Evolutionary conservation across 2,113 vertebrate species (phyloP).

Genomic region (Aegithalos caudatus): DNA sequence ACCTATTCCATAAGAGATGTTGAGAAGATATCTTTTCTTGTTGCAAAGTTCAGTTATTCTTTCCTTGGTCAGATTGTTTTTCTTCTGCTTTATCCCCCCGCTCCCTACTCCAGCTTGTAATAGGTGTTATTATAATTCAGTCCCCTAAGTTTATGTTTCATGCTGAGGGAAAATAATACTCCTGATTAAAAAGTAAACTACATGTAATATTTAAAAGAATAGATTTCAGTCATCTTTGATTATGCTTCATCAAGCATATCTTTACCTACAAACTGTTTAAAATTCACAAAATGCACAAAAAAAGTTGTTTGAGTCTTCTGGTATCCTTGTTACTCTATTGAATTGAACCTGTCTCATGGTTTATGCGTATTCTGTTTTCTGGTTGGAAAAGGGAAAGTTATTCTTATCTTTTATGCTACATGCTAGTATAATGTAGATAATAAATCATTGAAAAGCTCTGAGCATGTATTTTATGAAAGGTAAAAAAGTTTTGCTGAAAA

Average conservation of each 20-base stretch:
- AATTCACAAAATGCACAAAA: background rate
- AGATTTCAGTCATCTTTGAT: constrained; percentile 6
- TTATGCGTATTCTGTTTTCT: background rate
- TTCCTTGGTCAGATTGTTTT: background rate
- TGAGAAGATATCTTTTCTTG: background rate
- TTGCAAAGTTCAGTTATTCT: constrained; percentile 20
- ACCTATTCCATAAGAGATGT: background rate
- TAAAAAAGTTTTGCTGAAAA: background rate
- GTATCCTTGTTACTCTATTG: background rate
- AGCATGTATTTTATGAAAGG: background rate
- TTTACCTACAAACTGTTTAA: background rate
- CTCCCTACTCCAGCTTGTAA: background rate
- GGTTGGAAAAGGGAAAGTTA: background rate
- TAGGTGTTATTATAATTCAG: background rate
- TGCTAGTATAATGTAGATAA: background rate
- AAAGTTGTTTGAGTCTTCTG: background rate
- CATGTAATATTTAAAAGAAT: background rate
- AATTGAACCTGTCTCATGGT: background rate
- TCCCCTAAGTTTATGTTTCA: background rate
- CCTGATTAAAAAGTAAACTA: constrained; percentile 27
- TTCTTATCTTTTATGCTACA: background rate
- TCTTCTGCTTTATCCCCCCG: background rate
- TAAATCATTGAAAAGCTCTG: background rate
- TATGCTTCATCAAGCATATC: background rate
- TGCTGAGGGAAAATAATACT: background rate